Evolutionary conservation across 2,797 vertebrate species (phyloP).

Genomic region (Scyliorhinus canicula): DNA sequence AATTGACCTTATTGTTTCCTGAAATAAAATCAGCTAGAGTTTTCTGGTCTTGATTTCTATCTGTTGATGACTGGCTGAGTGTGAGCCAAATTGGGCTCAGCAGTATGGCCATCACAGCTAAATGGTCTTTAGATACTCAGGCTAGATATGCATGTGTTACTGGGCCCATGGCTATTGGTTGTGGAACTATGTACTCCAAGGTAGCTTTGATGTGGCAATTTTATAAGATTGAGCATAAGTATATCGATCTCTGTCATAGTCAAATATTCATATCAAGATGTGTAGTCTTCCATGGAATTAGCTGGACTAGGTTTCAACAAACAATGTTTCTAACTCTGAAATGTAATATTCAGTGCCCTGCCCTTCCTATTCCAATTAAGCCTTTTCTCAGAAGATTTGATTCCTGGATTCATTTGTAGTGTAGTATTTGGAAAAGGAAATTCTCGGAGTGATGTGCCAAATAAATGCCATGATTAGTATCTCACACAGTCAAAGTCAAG

Average conservation of each 20-base stretch:
- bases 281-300: neutral
- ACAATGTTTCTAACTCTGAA: neutral
- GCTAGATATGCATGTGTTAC: neutral
- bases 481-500: neutral
- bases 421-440: neutral
- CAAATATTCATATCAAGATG: neutral
- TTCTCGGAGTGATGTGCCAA: neutral
- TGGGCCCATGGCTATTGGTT: neutral
- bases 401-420: neutral
- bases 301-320: neutral
- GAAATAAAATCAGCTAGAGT: neutral
- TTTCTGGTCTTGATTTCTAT: neutral
- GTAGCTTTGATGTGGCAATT: neutral
- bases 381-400: neutral
- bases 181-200: neutral
- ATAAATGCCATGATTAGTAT: neutral
- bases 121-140: neutral
- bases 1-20: neutral
- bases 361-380: neutral
- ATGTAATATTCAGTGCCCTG: neutral
- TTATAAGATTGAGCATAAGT: neutral
- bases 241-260: neutral
- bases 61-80: neutral
- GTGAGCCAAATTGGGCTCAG: neutral
- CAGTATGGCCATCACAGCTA: neutral